Conservation (phyloP, 2,113 vertebrate genomes). For the Isichthys henryi region DNA sequence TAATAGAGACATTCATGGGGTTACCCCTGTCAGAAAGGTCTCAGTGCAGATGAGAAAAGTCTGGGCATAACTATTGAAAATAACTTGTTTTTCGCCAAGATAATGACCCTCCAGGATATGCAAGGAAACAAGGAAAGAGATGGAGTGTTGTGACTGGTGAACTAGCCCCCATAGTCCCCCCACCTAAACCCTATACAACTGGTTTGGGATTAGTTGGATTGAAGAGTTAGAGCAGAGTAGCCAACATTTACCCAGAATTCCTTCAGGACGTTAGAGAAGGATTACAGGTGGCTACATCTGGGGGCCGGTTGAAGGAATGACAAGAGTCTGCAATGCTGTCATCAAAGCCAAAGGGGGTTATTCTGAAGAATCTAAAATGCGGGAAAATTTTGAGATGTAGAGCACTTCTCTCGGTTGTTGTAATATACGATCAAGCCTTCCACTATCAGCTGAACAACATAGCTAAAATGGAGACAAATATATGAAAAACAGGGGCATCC, state of each 20-base stretch:
- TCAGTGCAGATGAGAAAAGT: slow-evolving; percentile 37
- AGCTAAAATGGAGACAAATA: not conserved
- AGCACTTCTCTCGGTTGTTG: not conserved
- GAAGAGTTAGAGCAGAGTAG: not conserved
- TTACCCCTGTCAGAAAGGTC: slow-evolving; percentile 48
- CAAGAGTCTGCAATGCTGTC: not conserved
- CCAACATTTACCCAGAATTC: not conserved
- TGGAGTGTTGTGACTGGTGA: not conserved
- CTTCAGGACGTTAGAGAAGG: not conserved
- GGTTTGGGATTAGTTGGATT: not conserved
- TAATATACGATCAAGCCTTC: not conserved
- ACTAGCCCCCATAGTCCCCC: not conserved
- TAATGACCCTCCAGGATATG: not conserved
- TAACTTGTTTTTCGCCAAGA: not conserved
- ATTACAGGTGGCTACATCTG: not conserved
- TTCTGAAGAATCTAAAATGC: not conserved
- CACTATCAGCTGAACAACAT: not conserved
- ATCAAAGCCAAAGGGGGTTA: not conserved
- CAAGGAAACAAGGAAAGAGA: not conserved
- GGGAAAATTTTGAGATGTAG: not conserved
- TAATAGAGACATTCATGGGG: slow-evolving; percentile 54
- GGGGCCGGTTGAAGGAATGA: not conserved
- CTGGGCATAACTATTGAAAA: not conserved
- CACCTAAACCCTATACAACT: not conserved
- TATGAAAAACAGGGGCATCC: not conserved